Percentiles rank a stretch among this genome's conserved stretches.
phyloP scores from a whole-genome alignment of 2,113 vertebrate genomes.

The Cebidichthys violaceus region DNA sequence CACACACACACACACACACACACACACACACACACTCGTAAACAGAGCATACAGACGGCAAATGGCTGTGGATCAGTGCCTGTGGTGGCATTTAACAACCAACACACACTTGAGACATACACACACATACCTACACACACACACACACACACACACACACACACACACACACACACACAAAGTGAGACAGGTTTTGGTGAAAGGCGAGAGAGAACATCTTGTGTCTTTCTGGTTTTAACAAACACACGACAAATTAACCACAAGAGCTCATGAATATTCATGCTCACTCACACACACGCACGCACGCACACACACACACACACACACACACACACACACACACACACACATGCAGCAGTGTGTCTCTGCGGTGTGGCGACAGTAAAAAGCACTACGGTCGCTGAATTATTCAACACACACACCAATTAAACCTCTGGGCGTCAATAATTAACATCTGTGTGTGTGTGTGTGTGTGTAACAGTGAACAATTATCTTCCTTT shows the following conservation, averaged over 20 bases:
- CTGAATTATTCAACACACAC: slow-evolving; percentile 70
- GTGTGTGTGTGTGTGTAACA: neutral
- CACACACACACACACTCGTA: slow-evolving; percentile 43
- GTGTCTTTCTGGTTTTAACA: slow-evolving; percentile 71
- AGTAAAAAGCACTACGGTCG: slow-evolving; percentile 67
- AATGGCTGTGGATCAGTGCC: slow-evolving; percentile 74
- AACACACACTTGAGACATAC: neutral
- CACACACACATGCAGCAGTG: slow-evolving; percentile 3
- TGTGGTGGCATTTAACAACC: slow-evolving; percentile 67
- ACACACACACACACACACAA: slow-evolving; percentile 17
- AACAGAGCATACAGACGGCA: slow-evolving; percentile 72
- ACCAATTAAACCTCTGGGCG: slow-evolving; percentile 66
- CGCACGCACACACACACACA: slow-evolving; percentile 42
- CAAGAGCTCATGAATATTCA: slow-evolving; percentile 74
- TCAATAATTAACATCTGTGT: slow-evolving; percentile 71
- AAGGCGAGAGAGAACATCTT: slow-evolving; percentile 64
- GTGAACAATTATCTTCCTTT: slow-evolving; percentile 35
- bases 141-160: slow-evolving; percentile 26
- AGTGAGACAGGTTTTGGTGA: slow-evolving; percentile 26
- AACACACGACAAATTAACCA: slow-evolving; percentile 75
- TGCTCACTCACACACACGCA: slow-evolving; percentile 39
- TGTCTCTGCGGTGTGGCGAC: slow-evolving; percentile 52
- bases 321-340: slow-evolving; percentile 42
- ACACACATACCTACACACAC: slow-evolving; percentile 20
- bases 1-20: slow-evolving; percentile 28